Percentiles rank a stretch among this genome's conserved stretches.
Conservation (phyloP, 2,113 vertebrate genomes). For the Azemiops feae region DNA sequence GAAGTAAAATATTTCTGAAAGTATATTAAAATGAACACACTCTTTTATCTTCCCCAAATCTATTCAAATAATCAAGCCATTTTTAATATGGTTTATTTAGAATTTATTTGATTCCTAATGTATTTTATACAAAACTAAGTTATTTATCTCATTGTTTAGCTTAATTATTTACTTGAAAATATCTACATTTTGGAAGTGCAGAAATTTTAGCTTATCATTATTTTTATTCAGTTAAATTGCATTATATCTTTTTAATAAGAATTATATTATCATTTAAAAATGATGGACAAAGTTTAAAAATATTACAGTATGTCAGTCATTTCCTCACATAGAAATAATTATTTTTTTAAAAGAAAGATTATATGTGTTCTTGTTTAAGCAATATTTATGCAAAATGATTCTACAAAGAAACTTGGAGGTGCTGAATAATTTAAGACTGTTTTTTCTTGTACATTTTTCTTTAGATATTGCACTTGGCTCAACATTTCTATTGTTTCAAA, state of each 20-base stretch:
- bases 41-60: conserved; percentile 74
- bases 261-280: conserved; percentile 43
- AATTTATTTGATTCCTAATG: conserved; percentile 60
- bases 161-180: conserved; percentile 54
- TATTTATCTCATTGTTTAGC: conserved; percentile 52
- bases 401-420: background rate
- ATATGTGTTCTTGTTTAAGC: background rate
- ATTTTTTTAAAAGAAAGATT: background rate
- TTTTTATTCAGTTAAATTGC: conserved; percentile 25
- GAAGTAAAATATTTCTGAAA: conserved; percentile 86
- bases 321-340: conserved; percentile 1
- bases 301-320: background rate
- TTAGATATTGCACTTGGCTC: background rate
- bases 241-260: conserved; percentile 33
- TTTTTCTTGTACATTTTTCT: background rate
- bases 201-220: conserved; percentile 43
- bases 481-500: background rate
- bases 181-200: conserved; percentile 32
- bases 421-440: background rate
- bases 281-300: background rate
- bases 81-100: conserved; percentile 61
- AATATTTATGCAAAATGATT: background rate
- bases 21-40: conserved; percentile 80
- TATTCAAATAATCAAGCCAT: conserved; percentile 75
- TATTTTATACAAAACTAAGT: conserved; percentile 66